Conservation (phyloP, 2,113 vertebrate species). For the Thamnophis sirtalis region DNA sequence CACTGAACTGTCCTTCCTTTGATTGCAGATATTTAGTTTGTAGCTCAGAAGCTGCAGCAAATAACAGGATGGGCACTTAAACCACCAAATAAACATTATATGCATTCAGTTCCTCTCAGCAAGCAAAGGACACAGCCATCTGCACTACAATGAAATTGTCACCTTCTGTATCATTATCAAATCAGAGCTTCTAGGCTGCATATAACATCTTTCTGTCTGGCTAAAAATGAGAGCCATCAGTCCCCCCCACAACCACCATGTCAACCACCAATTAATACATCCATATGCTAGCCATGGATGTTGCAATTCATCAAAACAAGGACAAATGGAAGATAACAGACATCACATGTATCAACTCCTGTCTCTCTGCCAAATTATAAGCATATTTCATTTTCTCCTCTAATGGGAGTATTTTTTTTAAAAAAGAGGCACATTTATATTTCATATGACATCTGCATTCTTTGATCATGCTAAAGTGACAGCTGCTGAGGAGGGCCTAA, state of each 20-base stretch:
- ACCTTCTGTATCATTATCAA: constrained; percentile 16
- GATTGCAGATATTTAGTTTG: not conserved
- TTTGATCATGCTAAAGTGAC: constrained; percentile 28
- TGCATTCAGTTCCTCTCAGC: not conserved
- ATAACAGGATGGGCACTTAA: not conserved
- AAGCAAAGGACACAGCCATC: not conserved
- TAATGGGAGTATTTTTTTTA: not conserved
- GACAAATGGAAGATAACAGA: constrained; percentile 43
- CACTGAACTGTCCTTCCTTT: not conserved
- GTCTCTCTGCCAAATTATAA: constrained; percentile 11
- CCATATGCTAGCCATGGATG: constrained; percentile 35
- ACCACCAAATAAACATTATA: not conserved
- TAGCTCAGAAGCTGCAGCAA: not conserved
- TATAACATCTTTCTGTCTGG: constrained; percentile 35
- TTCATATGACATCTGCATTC: constrained; percentile 34
- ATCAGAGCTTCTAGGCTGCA: constrained; percentile 23
- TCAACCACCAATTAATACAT: constrained; percentile 53
- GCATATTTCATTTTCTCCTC: constrained; percentile 22
- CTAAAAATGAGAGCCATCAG: constrained; percentile 39
- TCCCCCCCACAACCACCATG: not conserved
- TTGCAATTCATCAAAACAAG: constrained; percentile 51
- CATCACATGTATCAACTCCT: constrained; percentile 33
- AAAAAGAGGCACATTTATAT: constrained; percentile 33
- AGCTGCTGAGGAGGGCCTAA: not conserved
- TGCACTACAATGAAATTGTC: constrained; percentile 34